Base-by-base conservation (phyloP, 1,140 invertebrate genomes). In the Oryctes rhinoceros region DNA sequence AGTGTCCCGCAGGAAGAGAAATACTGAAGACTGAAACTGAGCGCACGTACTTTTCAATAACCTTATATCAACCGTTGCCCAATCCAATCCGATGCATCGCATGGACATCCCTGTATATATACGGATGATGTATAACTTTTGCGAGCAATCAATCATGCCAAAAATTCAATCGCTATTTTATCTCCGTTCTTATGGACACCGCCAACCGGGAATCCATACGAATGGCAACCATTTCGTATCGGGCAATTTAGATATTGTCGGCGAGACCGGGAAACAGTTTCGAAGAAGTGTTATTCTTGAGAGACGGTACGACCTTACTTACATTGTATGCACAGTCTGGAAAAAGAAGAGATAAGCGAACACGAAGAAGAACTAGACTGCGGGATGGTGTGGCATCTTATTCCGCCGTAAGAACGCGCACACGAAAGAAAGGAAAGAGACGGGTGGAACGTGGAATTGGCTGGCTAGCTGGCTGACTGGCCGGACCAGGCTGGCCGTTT, bases 201-300 rank as follows among this genome's bases (percentile, higher is more conserved):
- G 53, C 53, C 53, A 59, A 18, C 53, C 7, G 3, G 15, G 18
- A 59, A 59, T n/a, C 13, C 18, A 15, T 59, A 59, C 53, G 53
- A 59, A 59, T 59, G 2, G 53, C 18, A 59, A 11, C 24, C 24
- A 30, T 30, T 30, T 53, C 3, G 49, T 53, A 53, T 53, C 11
- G n/a, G 18, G 53, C 53, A 59, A n/a, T 18, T n/a, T 59, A 18
- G 53, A 59, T 18, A 59, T n/a, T 59, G 53, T 59, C 65, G 13
- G 65, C 24, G 18, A 71, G 65, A 71, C 65, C 65, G 65, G 65
- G 35, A 71, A 71, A 71, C 35, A 71, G 65, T 71, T 71, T 71
- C 65, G 65, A 37, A 71, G 65, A 71, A 71, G 65, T 71, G 65
- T 71, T 71, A 71, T 71, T 71, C 65, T 71, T 4, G 24, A 71